Base-by-base conservation (phyloP, 2,888 invertebrate species). In the Epinotia brunnichana region DNA sequence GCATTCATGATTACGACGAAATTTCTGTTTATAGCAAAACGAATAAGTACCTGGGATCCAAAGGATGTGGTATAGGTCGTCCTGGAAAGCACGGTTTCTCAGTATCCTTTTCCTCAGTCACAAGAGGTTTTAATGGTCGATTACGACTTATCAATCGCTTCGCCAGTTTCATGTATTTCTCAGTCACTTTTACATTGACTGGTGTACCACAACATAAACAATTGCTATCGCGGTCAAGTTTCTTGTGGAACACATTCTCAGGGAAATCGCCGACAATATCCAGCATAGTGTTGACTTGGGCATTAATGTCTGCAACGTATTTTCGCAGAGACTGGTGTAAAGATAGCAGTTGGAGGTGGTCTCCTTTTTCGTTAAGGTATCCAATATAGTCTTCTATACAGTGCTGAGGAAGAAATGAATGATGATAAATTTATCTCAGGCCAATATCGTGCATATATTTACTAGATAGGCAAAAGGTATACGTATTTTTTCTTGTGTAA, bases 131-230 rank as follows among this genome's bases (percentile, higher is more conserved):
- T 11, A 17, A 17, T 17, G 41, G 44, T n/a, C n/a, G 15, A 15
- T 7, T 13, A 21, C 4, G 13, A 15, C 21, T 11, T 53, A 60
- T 7, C 62, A 53, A 21, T 53, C 24, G 21, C 39, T 41, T 39
- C 10, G 41, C 29, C 7, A 41, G 0, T 24, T 51, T 11, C n/a
- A 56, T n/a, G 54, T 24, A 11, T 21, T 62, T 39, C 3, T 56
- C 21, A 3, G 39, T 13, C 13, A 57, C 3, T 9, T 63, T 56
- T 11, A 53, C 15, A 21, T 72, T 24, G 3, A 64, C 63, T 3
- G 66, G 62, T 19, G 66, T 61, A 17, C 69, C 66, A 64, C 76
- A 76, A 0, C 64, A 74, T 2, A 75, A 17, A 59, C 76, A 76
- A 29, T 66, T 56, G 1, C 54, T 39, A 5, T 62, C 21, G 10